Conservation (phyloP, 2,888 invertebrate genomes). For the Dryomyza anilis region DNA sequence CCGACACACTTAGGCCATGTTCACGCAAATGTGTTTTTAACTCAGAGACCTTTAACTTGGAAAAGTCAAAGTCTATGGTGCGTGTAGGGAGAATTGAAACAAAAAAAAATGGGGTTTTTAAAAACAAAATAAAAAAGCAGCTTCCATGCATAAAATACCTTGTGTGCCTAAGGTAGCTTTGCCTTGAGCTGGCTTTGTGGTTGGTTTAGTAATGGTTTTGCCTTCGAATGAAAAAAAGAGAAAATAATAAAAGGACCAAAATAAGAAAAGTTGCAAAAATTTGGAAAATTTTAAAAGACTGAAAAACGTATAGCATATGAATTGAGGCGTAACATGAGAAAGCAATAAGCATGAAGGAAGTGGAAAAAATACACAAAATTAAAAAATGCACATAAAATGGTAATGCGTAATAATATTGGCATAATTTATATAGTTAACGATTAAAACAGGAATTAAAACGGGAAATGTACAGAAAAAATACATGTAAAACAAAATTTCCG, state of each 20-base stretch:
- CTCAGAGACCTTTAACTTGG: slow-evolving; percentile 42
- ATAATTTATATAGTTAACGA: no score
- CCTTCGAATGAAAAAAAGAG: slow-evolving; percentile 27
- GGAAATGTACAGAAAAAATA: no score
- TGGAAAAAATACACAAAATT: not conserved
- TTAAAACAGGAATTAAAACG: no score
- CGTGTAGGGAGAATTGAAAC: no score
- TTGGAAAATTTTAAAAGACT: slow-evolving; percentile 15
- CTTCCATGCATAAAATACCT: not conserved
- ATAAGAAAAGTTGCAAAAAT: slow-evolving; percentile 8
- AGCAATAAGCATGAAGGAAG: not conserved
- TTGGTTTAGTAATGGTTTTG: slow-evolving; percentile 21
- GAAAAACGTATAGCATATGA: not conserved
- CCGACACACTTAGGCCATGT: slow-evolving; percentile 44
- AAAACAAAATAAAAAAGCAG: not conserved
- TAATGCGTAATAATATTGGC: no score
- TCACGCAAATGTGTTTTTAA: slow-evolving; percentile 45
- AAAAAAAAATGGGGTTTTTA: not conserved
- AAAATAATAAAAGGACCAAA: slow-evolving; percentile 18
- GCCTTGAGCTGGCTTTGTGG: not conserved
- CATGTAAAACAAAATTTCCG: no score
- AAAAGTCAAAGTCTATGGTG: slow-evolving; percentile 29
- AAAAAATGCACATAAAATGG: not conserved
- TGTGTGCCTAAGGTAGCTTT: not conserved
- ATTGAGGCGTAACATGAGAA: not conserved